Conservation (phyloP, 2,888 invertebrate species). For the Epirrita christyi region DNA sequence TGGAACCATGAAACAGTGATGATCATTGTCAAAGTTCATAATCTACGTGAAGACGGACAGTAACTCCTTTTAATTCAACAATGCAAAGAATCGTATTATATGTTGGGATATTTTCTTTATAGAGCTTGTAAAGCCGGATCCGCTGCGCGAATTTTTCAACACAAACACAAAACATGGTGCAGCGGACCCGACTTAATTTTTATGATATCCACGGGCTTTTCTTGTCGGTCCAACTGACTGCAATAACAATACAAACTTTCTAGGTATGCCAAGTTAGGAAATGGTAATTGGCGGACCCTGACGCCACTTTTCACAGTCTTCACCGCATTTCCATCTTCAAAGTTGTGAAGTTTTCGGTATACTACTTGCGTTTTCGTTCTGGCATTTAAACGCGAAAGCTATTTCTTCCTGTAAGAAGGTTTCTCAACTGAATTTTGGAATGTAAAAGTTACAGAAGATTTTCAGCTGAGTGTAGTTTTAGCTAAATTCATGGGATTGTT, state of each 20-base stretch:
- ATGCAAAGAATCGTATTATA: too few relatives aligned
- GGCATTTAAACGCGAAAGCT: constrained; percentile 2
- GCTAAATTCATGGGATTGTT: too few relatives aligned
- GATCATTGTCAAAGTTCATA: too few relatives aligned
- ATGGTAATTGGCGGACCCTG: not conserved
- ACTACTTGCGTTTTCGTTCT: constrained; percentile 4
- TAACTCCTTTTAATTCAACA: too few relatives aligned
- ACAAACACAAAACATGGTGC: too few relatives aligned
- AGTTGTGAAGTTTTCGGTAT: constrained; percentile 6
- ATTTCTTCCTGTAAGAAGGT: not conserved
- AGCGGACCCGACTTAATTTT: not conserved
- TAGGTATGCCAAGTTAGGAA: not conserved
- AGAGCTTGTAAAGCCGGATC: too few relatives aligned
- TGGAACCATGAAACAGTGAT: too few relatives aligned
- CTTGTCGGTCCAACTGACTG: not conserved
- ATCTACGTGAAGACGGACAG: too few relatives aligned
- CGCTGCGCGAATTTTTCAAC: too few relatives aligned
- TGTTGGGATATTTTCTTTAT: too few relatives aligned
- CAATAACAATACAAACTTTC: not conserved
- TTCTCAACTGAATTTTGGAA: not conserved
- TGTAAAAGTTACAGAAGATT: too few relatives aligned
- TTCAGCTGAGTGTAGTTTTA: too few relatives aligned
- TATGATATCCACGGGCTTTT: not conserved
- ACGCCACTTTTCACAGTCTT: not conserved
- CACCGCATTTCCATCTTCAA: not conserved